Percentiles rank a stretch among this genome's conserved stretches.
phyloP scores from a whole-genome alignment of 2,888 invertebrate genomes.

The Gnatocerus cornutus region DNA sequence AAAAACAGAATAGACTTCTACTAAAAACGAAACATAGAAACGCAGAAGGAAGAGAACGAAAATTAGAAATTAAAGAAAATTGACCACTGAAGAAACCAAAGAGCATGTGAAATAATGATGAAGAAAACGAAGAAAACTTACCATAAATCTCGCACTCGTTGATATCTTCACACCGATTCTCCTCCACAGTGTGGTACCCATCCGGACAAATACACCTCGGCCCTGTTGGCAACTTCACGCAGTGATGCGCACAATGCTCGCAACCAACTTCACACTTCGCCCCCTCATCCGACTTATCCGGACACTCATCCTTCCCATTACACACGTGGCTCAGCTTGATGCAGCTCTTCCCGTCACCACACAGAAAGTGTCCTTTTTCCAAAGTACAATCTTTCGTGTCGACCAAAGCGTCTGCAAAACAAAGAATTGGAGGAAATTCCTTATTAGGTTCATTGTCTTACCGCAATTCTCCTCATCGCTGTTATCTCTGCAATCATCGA shows the following conservation, averaged over 20 bases:
- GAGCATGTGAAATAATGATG: too few relatives aligned
- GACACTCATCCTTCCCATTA: conserved; percentile 74
- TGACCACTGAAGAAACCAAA: too few relatives aligned
- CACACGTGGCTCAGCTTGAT: conserved; percentile 73
- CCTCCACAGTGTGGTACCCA: conserved; percentile 69
- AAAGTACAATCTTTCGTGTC: conserved; percentile 71
- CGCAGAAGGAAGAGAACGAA: too few relatives aligned
- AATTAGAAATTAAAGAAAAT: too few relatives aligned
- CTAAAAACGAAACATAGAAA: too few relatives aligned
- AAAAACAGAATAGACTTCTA: too few relatives aligned
- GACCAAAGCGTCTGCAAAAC: conserved; percentile 44
- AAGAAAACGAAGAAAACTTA: too few relatives aligned
- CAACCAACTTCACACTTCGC: conserved; percentile 66
- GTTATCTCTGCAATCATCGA: conserved; percentile 75
- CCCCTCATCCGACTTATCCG: conserved; percentile 78
- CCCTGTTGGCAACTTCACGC: conserved; percentile 72
- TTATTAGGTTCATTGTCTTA: conserved; percentile 62
- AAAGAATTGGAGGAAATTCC: conserved; percentile 55
- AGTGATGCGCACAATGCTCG: conserved; percentile 69
- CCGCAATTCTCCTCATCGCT: conserved; percentile 75
- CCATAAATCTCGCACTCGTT: conserved; percentile 79
- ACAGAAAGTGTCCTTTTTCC: conserved; percentile 73
- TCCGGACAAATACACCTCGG: conserved; percentile 75
- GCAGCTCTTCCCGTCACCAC: conserved; percentile 74
- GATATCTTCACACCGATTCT: conserved; percentile 74